Evolutionary conservation across 37 sponge, comb jelly and placozoan genomes (phyloP).

Genomic region (Eunapius fragilis): DNA sequence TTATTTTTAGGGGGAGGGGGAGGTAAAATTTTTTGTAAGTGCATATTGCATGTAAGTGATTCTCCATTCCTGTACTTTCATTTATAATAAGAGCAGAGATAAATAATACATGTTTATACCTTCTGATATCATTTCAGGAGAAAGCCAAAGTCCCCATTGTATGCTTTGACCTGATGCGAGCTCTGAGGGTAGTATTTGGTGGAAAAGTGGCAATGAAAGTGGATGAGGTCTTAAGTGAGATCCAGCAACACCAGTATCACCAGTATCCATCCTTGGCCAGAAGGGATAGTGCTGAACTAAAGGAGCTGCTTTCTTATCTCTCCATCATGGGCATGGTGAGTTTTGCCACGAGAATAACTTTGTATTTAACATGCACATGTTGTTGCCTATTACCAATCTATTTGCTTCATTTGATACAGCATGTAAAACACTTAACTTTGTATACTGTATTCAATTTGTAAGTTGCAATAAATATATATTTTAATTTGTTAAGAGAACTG

Average conservation of each 20-base stretch:
- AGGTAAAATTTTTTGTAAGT: too few relatives aligned
- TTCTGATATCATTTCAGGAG: not conserved
- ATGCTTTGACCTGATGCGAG: not conserved
- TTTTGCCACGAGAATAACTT: not conserved
- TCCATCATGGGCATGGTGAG: not conserved
- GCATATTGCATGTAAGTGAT: too few relatives aligned
- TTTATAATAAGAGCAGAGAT: too few relatives aligned
- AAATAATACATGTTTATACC: too few relatives aligned
- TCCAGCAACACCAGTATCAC: too few relatives aligned
- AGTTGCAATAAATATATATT: not conserved
- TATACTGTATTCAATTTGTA: too few relatives aligned
- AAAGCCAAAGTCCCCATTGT: not conserved
- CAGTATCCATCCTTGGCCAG: not conserved
- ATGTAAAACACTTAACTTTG: too few relatives aligned
- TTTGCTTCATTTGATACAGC: too few relatives aligned
- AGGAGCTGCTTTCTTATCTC: not conserved
- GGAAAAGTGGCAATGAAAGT: not conserved
- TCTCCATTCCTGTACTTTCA: too few relatives aligned
- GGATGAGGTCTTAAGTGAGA: not conserved
- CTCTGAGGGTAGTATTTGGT: not conserved
- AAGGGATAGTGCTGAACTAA: not conserved
- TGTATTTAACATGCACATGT: not conserved
- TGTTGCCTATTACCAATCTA: too few relatives aligned
- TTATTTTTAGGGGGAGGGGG: too few relatives aligned
- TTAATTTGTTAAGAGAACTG: too few relatives aligned